These are phyloP conservation scores for Hemithea aestivaria DNA, from an alignment of 2,888 invertebrate genomes.

Conservation along the genomic window DNA sequence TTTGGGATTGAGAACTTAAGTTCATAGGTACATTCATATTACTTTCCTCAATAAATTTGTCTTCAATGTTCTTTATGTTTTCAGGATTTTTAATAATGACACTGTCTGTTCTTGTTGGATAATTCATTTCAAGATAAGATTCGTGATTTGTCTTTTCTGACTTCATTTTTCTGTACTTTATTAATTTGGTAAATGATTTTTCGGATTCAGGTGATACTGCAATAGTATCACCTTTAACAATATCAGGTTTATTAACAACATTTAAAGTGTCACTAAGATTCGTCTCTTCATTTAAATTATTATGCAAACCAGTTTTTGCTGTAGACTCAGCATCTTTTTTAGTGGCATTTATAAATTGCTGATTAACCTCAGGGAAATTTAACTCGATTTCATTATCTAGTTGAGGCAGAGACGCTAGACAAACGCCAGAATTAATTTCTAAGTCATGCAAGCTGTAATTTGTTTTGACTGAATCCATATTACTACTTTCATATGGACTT, in stretches of 20 bases:
- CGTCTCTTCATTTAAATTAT: neutral
- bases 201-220: slow-evolving; percentile 33
- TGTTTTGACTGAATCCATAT: slow-evolving; percentile 45
- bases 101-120: slow-evolving; percentile 55
- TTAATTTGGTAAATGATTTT: slow-evolving; percentile 56
- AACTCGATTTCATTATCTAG: slow-evolving; percentile 72
- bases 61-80: slow-evolving; percentile 46
- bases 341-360: slow-evolving; percentile 72
- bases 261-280: neutral
- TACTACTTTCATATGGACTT: slow-evolving; percentile 47
- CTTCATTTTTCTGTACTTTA: slow-evolving; percentile 63
- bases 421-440: slow-evolving; percentile 65
- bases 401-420: slow-evolving; percentile 65
- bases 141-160: no score
- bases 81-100: slow-evolving; percentile 74
- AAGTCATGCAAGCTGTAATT: slow-evolving; percentile 65
- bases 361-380: slow-evolving; percentile 72
- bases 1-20: slow-evolving; percentile 36
- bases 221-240: slow-evolving; percentile 7
- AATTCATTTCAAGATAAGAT: slow-evolving; percentile 30
- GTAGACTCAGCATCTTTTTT: slow-evolving; percentile 41
- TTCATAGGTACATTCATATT: slow-evolving; percentile 32
- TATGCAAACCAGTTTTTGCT: neutral
- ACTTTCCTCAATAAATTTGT: slow-evolving; percentile 23
- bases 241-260: slow-evolving; percentile 4